A percentile compares a stretch with the other conserved stretches of the same genome.
phyloP scores from a whole-genome alignment of 2,888 invertebrate species.

The Dicroscelio sp. region DNA sequence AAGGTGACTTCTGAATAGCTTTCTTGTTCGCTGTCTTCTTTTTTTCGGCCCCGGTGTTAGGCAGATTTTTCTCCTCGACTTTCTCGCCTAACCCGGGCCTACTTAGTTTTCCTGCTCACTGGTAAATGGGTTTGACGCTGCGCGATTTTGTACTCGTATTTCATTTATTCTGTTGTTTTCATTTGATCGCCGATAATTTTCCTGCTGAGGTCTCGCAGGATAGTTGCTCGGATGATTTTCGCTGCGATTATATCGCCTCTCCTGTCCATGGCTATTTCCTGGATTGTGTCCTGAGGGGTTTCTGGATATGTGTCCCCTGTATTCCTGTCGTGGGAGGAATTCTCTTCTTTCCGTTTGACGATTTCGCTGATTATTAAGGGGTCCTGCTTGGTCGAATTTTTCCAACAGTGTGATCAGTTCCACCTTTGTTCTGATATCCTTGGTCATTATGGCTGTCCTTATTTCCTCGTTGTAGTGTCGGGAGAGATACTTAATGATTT shows the following conservation, averaged over 20 bases:
- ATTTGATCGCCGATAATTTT: too few relatives aligned
- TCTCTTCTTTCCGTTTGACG: too few relatives aligned
- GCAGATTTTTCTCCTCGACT: too few relatives aligned
- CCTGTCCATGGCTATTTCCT: too few relatives aligned
- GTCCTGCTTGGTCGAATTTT: not conserved
- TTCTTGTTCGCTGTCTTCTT: not conserved
- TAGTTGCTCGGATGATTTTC: too few relatives aligned
- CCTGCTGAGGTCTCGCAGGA: too few relatives aligned
- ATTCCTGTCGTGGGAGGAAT: too few relatives aligned
- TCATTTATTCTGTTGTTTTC: too few relatives aligned
- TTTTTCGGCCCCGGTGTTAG: not conserved
- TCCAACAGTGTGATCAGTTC: not conserved
- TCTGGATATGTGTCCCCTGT: too few relatives aligned
- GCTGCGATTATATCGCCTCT: too few relatives aligned
- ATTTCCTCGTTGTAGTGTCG: not conserved
- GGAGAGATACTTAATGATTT: not conserved
- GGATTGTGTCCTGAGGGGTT: too few relatives aligned
- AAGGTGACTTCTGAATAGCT: not conserved
- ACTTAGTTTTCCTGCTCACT: not conserved
- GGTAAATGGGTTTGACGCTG: not conserved
- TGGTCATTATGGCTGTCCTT: not conserved
- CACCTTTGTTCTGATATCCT: not conserved
- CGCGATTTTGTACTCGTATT: too few relatives aligned
- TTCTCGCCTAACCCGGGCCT: not conserved
- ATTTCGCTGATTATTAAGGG: not conserved